Conservation (phyloP, 2,113 vertebrate genomes). For the Silurus asotus region DNA sequence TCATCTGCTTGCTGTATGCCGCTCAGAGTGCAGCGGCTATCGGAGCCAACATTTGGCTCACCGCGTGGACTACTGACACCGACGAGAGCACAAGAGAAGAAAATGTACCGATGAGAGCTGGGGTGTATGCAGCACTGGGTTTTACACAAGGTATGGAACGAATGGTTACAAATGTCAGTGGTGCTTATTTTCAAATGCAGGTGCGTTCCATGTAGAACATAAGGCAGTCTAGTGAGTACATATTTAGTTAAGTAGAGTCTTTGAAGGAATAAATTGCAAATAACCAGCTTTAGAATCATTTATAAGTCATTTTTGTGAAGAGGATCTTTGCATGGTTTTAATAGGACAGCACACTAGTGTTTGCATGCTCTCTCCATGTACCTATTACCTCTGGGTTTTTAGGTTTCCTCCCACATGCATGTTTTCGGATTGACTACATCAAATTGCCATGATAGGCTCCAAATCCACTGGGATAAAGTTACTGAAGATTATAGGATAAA, state of each 20-base stretch:
- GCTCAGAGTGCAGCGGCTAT: conserved; percentile 87
- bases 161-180: not conserved
- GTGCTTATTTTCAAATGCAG: not conserved
- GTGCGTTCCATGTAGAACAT: not conserved
- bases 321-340: not conserved
- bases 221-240: not conserved
- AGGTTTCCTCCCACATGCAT: not conserved
- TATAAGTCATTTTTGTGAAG: not conserved
- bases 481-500: not conserved
- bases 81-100: conserved; percentile 64
- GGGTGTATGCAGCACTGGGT: conserved; percentile 88
- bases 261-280: not conserved
- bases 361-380: not conserved
- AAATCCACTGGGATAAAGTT: not conserved
- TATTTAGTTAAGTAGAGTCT: not conserved
- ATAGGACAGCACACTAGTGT: not conserved
- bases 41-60: conserved; percentile 92
- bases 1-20: conserved; percentile 81
- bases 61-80: conserved; percentile 86
- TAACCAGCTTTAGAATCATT: not conserved
- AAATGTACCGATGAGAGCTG: conserved; percentile 74
- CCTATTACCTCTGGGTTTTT: not conserved
- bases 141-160: conserved; percentile 83
- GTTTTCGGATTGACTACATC: not conserved
- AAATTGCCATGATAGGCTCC: not conserved